Evolutionary conservation across 2,113 vertebrate species (phyloP).

Genomic region (Genyomyrus donnyi): DNA sequence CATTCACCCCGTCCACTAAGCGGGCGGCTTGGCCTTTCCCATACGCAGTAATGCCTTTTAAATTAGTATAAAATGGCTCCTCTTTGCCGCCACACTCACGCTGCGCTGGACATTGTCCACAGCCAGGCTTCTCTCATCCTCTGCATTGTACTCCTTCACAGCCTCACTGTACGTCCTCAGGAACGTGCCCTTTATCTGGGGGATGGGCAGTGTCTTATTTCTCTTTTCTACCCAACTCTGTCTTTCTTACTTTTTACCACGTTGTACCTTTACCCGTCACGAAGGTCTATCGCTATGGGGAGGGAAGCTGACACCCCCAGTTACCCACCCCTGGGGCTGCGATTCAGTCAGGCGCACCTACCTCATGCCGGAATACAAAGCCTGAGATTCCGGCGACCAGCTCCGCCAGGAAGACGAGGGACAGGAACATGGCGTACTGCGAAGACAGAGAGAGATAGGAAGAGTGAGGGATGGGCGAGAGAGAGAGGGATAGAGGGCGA

Average conservation of each 20-base stretch:
- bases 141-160: constrained; percentile 81
- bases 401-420: constrained; percentile 89
- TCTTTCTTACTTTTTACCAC: not conserved
- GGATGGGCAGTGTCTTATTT: not conserved
- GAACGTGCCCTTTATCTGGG: constrained; percentile 91
- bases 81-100: constrained; percentile 61
- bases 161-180: constrained; percentile 82
- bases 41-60: not conserved
- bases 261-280: not conserved
- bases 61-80: not conserved
- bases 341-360: constrained; percentile 48
- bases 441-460: constrained; percentile 35
- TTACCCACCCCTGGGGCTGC: not conserved
- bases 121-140: constrained; percentile 81
- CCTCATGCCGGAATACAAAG: constrained; percentile 96
- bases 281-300: not conserved
- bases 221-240: too few species aligned
- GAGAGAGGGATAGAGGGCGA: not conserved
- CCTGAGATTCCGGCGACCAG: constrained; percentile 94
- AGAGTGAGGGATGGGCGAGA: not conserved
- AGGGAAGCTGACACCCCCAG: constrained; percentile 24
- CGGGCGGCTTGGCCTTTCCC: not conserved
- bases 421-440: constrained; percentile 90
- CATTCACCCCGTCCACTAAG: not conserved
- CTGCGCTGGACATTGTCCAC: constrained; percentile 86